Evolutionary conservation across 2,888 invertebrate species (phyloP), one percentile per base, ranked within the genome.

Genomic region (Philaethria dido): DNA sequence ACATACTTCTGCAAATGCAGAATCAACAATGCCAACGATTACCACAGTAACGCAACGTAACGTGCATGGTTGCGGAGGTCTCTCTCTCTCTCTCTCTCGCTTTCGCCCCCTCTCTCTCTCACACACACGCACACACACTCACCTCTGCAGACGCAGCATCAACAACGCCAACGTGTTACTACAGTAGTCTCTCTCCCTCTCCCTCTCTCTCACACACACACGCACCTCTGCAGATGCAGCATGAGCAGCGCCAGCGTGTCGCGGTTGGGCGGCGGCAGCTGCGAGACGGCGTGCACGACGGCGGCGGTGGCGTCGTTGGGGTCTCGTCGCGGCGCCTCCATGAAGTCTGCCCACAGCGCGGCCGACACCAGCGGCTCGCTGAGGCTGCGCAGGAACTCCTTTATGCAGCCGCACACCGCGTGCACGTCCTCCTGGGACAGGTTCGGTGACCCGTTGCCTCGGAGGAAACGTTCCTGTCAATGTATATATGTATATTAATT

Each of bases 211-310:
- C n/a, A n/a, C n/a, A n/a, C n/a, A n/a, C n/a, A n/a, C n/a, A n/a
- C n/a, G n/a, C n/a, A n/a, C n/a, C n/a, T n/a, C n/a, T 52, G 52
- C 75, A 99, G 93, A 88, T 99, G 99, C 68, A 98, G 91, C 75
- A 98, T 94, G 13, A 99, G 89, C 89, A 96, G 99, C 0, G 99
- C 98, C 63, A 99, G 93, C 0, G 99, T 98, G 84, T 99, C 99
- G 16, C 98, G 93, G 88, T 99, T 99, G 0, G 99, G 96, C 77
- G 95, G 96, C 11, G 99, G 99, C 77, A 99, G 92, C 74, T 96
- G 95, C 22, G 95, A 94, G 74, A 99, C 95, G 0, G 96, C 96
- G 74, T 96, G 95, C 80, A 95, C 95, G 1, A 97, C 82, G 45
- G 94, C 94, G 0, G 95, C 94, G 1, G 94, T 93, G 0, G 94